Conservation (phyloP, 2,113 vertebrate species). For the Brachypodius melanocephalos region DNA sequence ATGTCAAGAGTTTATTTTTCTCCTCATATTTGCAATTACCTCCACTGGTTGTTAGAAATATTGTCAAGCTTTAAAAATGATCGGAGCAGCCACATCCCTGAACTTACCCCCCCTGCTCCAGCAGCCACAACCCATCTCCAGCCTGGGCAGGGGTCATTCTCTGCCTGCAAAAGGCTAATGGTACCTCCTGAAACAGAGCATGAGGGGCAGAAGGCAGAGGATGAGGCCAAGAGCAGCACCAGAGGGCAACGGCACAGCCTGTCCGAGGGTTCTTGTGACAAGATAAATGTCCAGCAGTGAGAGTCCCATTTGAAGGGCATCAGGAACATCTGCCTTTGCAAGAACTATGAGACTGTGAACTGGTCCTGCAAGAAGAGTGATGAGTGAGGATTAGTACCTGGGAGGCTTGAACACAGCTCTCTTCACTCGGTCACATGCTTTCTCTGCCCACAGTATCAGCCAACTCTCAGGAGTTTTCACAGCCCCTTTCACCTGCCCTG, state of each 20-base stretch:
- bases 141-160: neutral
- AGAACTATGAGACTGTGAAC: neutral
- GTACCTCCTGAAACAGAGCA: neutral
- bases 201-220: neutral
- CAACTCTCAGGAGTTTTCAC: neutral
- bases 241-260: fast-evolving
- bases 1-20: neutral
- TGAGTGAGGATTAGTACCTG: neutral
- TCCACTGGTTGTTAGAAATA: neutral
- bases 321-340: neutral
- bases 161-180: fast-evolving
- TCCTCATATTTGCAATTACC: neutral
- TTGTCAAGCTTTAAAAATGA: neutral
- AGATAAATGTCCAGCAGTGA: neutral
- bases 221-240: neutral
- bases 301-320: neutral
- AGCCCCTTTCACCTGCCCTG: neutral
- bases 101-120: neutral
- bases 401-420: neutral
- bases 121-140: neutral
- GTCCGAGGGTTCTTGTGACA: neutral
- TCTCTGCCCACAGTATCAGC: neutral
- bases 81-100: neutral
- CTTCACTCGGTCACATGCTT: fast-evolving
- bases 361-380: neutral